Evolutionary conservation across 2,113 vertebrate genomes (phyloP).

Genomic region (Oryzias melastigma): DNA sequence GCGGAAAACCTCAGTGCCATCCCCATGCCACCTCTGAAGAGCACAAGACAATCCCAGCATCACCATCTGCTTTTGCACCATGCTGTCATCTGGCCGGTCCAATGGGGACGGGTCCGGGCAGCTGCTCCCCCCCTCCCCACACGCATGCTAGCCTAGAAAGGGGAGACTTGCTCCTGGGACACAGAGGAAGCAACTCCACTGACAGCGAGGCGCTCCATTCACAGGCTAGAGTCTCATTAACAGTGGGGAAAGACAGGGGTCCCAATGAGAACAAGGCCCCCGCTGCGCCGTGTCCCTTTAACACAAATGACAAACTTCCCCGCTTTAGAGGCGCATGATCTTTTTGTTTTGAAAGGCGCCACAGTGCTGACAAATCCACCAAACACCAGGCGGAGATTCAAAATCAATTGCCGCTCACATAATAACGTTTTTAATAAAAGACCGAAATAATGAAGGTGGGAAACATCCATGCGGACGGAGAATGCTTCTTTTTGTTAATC

Average conservation of each 20-base stretch:
- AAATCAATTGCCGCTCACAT: slow-evolving; percentile 48
- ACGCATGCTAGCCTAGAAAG: slow-evolving; percentile 53
- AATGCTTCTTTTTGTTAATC: background rate
- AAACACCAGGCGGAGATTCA: slow-evolving; percentile 63
- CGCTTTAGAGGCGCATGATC: slow-evolving; percentile 62
- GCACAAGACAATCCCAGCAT: slow-evolving; percentile 87
- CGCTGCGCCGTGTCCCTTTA: slow-evolving; percentile 77
- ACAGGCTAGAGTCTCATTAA: slow-evolving; percentile 81
- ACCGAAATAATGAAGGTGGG: slow-evolving; percentile 43
- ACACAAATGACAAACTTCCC: slow-evolving; percentile 77
- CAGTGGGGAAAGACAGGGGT: slow-evolving; percentile 58
- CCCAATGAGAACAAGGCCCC: slow-evolving; percentile 76
- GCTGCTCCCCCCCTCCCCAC: slow-evolving; percentile 82
- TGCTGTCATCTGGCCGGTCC: slow-evolving; percentile 91
- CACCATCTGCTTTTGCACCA: slow-evolving; percentile 92
- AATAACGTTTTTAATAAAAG: slow-evolving; percentile 54
- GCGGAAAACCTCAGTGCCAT: slow-evolving; percentile 98
- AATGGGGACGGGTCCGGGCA: slow-evolving; percentile 84
- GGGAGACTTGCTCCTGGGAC: slow-evolving; percentile 77
- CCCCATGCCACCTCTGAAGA: slow-evolving; percentile 92
- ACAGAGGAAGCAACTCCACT: slow-evolving; percentile 78
- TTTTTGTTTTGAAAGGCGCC: slow-evolving; percentile 73
- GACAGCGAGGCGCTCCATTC: slow-evolving; percentile 74
- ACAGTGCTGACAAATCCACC: slow-evolving; percentile 72
- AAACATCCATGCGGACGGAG: slow-evolving; percentile 8